Percentiles rank a stretch among this genome's conserved stretches.
These are phyloP conservation scores for Malurus splendens DNA, from an alignment of 2,797 vertebrate species.

Conservation along the genomic window DNA sequence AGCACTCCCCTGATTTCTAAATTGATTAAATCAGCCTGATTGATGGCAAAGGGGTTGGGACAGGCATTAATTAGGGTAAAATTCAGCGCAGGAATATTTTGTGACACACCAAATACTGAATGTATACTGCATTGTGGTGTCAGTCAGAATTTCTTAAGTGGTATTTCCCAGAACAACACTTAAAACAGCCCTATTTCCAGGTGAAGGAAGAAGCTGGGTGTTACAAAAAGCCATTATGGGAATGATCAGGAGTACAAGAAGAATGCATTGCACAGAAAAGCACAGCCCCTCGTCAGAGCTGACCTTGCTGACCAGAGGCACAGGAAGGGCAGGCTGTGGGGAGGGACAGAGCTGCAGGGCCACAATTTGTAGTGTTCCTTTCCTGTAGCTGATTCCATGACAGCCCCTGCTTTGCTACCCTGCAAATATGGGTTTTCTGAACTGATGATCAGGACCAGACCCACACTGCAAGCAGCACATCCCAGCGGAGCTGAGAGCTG, in stretches of 20 bases:
- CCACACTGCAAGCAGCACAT: not conserved
- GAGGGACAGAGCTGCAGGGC: not conserved
- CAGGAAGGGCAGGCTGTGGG: not conserved
- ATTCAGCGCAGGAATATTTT: not conserved
- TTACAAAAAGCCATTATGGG: not conserved
- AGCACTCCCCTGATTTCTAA: not conserved
- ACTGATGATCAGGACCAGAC: not conserved
- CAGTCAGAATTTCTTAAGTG: not conserved
- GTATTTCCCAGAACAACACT: not conserved
- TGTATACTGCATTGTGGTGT: not conserved
- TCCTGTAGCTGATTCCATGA: accelerated
- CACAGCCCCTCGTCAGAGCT: not conserved
- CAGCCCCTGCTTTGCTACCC: not conserved
- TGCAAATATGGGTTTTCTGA: not conserved
- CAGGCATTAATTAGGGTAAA: not conserved
- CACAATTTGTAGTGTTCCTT: not conserved
- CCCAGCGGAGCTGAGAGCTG: not conserved
- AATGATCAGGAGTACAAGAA: not conserved
- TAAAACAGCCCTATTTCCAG: not conserved
- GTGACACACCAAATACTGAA: not conserved
- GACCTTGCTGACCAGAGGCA: not conserved
- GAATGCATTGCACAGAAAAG: not conserved
- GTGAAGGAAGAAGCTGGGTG: not conserved
- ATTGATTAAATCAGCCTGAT: not conserved
- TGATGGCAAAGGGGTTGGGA: not conserved